Conservation (phyloP, 2,113 vertebrate species). For the Rhinogobius similis region DNA sequence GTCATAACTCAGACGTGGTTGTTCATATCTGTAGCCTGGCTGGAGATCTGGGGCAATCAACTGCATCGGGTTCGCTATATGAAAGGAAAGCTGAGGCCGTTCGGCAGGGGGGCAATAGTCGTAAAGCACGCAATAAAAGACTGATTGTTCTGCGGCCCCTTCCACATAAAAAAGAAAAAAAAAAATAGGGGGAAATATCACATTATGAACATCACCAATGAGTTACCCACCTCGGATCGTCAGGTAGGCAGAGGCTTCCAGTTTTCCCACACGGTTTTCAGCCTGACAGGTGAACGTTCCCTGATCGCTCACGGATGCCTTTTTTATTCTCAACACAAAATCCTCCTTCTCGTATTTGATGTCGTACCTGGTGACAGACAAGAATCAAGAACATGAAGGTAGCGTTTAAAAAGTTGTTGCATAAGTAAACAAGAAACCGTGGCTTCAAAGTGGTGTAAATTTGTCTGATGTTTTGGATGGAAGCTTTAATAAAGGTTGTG, state of each 20-base stretch:
- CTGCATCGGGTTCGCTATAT: constrained; percentile 39
- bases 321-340: constrained; percentile 92
- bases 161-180: constrained; percentile 47
- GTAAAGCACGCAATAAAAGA: constrained; percentile 64
- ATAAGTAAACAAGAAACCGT: constrained; percentile 29
- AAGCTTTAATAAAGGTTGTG: constrained; percentile 43
- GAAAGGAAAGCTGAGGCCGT: constrained; percentile 53
- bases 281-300: constrained; percentile 91
- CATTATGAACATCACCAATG: constrained; percentile 23
- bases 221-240: constrained; percentile 91
- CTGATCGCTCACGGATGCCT: constrained; percentile 85
- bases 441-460: constrained; percentile 21
- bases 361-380: constrained; percentile 83
- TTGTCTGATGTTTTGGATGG: constrained; percentile 36
- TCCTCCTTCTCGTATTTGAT: constrained; percentile 96
- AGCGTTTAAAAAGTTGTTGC: constrained; percentile 8
- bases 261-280: constrained; percentile 95
- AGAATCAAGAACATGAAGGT: constrained; percentile 9
- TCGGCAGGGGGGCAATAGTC: constrained; percentile 65
- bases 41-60: constrained; percentile 64
- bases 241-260: constrained; percentile 90
- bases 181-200: constrained; percentile 17
- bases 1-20: constrained; percentile 53
- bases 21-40: constrained; percentile 63
- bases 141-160: constrained; percentile 58